These are phyloP conservation scores for Ooceraea biroi DNA, from an alignment of 1,140 invertebrate genomes.

Conservation along the genomic window DNA sequence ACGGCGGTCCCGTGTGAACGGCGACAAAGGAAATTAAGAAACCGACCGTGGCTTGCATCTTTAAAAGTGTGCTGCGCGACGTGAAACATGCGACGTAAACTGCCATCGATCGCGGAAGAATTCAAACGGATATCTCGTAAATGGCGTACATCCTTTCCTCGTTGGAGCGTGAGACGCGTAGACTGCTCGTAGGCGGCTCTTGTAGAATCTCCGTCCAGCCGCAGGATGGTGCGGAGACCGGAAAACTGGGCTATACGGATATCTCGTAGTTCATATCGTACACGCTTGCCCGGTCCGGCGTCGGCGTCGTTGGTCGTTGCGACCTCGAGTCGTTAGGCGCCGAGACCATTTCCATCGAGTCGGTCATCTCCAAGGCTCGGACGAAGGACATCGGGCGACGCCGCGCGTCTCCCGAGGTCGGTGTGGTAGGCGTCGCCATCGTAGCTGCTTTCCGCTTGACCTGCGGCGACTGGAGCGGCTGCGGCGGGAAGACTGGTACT, in stretches of 20 bases:
- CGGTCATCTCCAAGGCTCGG: constrained; percentile 95
- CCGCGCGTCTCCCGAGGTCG: constrained; percentile 84
- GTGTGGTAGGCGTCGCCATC: constrained; percentile 84
- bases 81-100: constrained; percentile 45
- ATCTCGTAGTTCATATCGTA: constrained; percentile 99
- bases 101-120: constrained; percentile 33
- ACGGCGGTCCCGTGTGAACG: constrained; percentile 28
- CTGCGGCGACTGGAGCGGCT: constrained; percentile 87
- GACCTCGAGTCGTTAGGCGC: constrained; percentile 79
- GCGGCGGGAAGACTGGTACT: constrained; percentile 90
- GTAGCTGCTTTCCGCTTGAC: constrained; percentile 87
- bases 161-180: constrained; percentile 68
- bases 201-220: constrained; percentile 81
- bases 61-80: not conserved
- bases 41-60: constrained; percentile 10
- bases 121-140: constrained; percentile 76
- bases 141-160: constrained; percentile 67
- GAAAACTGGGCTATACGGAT: constrained; percentile 90
- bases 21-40: constrained; percentile 23
- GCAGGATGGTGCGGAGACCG: constrained; percentile 80
- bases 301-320: constrained; percentile 87
- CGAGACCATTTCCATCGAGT: constrained; percentile 91
- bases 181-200: constrained; percentile 66
- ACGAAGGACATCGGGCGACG: constrained; percentile 96
- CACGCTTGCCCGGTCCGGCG: constrained; percentile 94